Evolutionary conservation across 92 coral and sea anemone species (phyloP), one percentile per base, ranked within the genome.

Genomic region (Zoanthus sociatus): DNA sequence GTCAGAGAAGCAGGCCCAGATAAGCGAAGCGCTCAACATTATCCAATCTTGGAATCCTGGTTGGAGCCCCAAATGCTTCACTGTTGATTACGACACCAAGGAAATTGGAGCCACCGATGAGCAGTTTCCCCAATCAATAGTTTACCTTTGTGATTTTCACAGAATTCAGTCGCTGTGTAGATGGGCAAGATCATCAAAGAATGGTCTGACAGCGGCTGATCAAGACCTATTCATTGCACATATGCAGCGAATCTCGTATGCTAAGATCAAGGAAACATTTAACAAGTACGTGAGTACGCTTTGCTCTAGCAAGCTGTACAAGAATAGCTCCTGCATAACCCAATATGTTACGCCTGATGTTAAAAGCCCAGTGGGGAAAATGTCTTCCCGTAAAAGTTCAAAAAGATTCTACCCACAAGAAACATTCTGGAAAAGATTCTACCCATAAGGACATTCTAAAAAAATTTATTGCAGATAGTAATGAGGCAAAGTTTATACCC

Each of bases 91-190:
- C 77, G 81, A 89, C 31, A 78, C 87, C 6, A 87, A 89, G 53
- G 94, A 92, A 77, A 84, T 92, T 44, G 89, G 89, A 12, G 92
- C 92, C 54, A 84, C 89, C 21, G 88, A 89, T 67, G 74, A 78
- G 69, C 89, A 51, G 72, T 91, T 91, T 84, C 91, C 91, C 26
- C 83, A 76, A 13, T 47, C 76, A 5, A 15, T 46, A 3, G 94
- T 88, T 8, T 88, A 91, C 69, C 84, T 88, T 6, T 88, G 93
- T 42, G 93, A 90, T 50, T 89, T 90, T 79, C 93, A 90, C 61
- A 12, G 90, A 20, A 76, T 79, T 21, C 88, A 83, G 73, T 84
- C 77, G 48, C 78, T 82, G 72, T 86, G 84, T 66, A 79, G 88
- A 54, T 87, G 88, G 93, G 64, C 78, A 51, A 83, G 70, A 68